Base-by-base conservation (phyloP, 2,888 invertebrate genomes). In the Diogma glabrata region DNA sequence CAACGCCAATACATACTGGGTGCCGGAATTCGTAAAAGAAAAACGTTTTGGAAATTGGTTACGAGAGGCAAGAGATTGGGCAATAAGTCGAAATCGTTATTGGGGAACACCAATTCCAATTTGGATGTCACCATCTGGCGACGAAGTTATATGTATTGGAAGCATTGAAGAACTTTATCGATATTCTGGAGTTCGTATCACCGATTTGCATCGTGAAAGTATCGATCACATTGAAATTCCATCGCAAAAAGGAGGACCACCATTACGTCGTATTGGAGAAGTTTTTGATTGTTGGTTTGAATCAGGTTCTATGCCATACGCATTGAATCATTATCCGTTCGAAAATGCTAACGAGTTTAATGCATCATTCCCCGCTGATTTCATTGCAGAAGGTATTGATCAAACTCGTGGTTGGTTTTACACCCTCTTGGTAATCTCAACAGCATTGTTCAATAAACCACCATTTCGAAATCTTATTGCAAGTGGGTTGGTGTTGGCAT, bases 231-330 rank as follows among this genome's bases (percentile, higher is more conserved):
- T 99, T 54, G 87, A 87, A 62, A 97, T 99, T 60, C 95, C 96
- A 1, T 97, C 97, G 1, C 75, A 75, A 50, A 76, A 83, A 28
- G 79, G 83, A 0, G 95, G 93, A 6, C 90, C 93, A 4, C 87
- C 88, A 10, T 71, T 99, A 24, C 80, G 76, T 55, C 78, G 99
- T 51, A 83, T 99, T 4, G 65, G 84, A 1, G 95, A 97, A 71
- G 97, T 99, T 0, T 99, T 99, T 70, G 99, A 99, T 70, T 99
- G 99, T 67, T 99, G 99, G 99, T 99, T 99, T 71, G 99, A 99
- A 68, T 95, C 95, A 1, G 97, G 99, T 4, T 92, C 94, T 17
- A 99, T 99, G 99, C 99, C 99, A 0, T 99, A 95, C 64, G 97
- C 94, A 1, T 94, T 95, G 66, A 78, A 82, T 60, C 95, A 96